Evolutionary conservation across 1,140 invertebrate genomes (phyloP).

Genomic region (Aphaenogaster rudis): DNA sequence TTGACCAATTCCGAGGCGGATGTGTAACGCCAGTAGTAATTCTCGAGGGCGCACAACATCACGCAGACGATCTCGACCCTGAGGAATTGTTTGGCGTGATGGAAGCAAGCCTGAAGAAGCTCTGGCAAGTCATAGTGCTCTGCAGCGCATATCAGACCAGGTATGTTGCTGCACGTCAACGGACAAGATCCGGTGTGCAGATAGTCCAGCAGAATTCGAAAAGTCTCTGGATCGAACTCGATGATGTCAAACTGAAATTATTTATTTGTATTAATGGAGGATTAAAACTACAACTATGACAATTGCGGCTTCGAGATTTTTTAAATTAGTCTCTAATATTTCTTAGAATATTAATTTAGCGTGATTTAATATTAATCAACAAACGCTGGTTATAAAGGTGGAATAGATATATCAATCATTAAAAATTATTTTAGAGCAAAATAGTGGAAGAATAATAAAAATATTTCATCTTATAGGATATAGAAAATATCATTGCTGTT

Average conservation of each 20-base stretch:
- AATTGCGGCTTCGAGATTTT: constrained; percentile 42
- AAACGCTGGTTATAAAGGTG: not conserved
- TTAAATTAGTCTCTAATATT: not conserved
- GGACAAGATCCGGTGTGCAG: constrained; percentile 97
- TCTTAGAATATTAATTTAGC: not conserved
- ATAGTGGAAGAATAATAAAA: not conserved
- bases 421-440: not conserved
- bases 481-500: not conserved
- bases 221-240: constrained; percentile 97
- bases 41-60: constrained; percentile 97
- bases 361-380: not conserved
- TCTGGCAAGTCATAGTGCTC: constrained; percentile 98
- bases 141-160: constrained; percentile 96
- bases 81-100: constrained; percentile 97
- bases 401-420: not conserved
- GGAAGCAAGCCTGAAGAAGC: constrained; percentile 96
- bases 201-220: constrained; percentile 96
- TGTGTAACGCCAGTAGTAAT: constrained; percentile 98
- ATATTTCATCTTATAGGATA: not conserved
- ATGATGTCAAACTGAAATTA: constrained; percentile 94
- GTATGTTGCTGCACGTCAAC: constrained; percentile 96
- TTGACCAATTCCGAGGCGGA: constrained; percentile 97
- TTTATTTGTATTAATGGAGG: not conserved
- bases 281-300: constrained; percentile 71
- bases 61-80: constrained; percentile 96